Conservation (phyloP, 2,888 invertebrate species). For the Cephus rjabovi region DNA sequence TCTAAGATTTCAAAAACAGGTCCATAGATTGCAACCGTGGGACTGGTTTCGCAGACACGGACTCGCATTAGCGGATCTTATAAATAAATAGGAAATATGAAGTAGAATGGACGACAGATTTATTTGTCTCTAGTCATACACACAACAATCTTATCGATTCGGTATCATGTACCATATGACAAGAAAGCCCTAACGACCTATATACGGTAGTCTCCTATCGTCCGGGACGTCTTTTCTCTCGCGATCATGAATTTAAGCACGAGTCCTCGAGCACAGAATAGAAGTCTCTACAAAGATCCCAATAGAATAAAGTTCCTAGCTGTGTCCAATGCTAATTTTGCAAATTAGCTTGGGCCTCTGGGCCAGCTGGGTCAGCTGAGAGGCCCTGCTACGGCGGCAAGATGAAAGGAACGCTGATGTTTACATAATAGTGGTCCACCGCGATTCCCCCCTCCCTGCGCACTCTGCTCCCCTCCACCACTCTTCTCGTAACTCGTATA, state of each 20-base stretch:
- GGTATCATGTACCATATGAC: neutral
- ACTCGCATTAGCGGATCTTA: neutral
- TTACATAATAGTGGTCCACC: slow-evolving; percentile 79
- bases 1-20: slow-evolving; percentile 16
- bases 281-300: neutral
- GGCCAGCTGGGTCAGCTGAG: slow-evolving; percentile 28
- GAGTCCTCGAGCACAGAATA: neutral
- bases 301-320: neutral
- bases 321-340: slow-evolving; percentile 41
- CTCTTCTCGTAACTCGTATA: slow-evolving; percentile 14
- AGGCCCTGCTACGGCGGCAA: slow-evolving; percentile 65
- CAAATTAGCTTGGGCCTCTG: slow-evolving; percentile 29
- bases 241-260: neutral
- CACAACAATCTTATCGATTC: neutral
- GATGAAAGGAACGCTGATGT: slow-evolving; percentile 75
- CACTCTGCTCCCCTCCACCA: neutral
- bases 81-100: neutral
- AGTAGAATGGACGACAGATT: neutral
- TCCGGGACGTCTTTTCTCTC: neutral
- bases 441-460: slow-evolving; percentile 49
- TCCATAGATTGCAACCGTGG: slow-evolving; percentile 10
- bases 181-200: neutral
- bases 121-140: neutral
- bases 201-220: neutral
- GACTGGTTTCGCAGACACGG: neutral